Conservation (phyloP, 2,888 invertebrate species). For the Drosophila nr. medialis region DNA sequence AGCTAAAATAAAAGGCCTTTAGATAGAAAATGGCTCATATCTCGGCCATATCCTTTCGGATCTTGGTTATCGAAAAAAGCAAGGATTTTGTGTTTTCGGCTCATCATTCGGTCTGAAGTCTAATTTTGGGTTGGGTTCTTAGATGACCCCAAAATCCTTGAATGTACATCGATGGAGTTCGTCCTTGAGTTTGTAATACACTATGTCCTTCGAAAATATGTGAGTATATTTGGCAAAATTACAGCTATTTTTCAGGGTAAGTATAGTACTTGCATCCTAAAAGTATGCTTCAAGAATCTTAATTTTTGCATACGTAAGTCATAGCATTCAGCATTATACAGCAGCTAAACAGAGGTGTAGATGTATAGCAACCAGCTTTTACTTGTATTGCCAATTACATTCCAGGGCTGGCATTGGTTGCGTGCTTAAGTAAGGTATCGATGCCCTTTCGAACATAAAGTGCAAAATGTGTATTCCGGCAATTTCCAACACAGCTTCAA, state of each 20-base stretch:
- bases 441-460: background rate
- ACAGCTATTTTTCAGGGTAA: background rate
- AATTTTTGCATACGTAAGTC: background rate
- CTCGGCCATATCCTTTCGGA: background rate
- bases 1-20: too few relatives aligned
- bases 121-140: background rate
- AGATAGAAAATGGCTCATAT: too few relatives aligned
- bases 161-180: background rate
- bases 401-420: background rate
- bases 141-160: background rate
- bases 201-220: background rate
- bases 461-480: background rate
- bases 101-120: background rate
- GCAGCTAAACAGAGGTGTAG: background rate
- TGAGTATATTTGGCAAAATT: background rate
- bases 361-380: background rate
- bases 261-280: background rate
- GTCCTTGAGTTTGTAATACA: background rate
- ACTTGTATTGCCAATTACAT: background rate
- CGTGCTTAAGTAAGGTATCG: background rate
- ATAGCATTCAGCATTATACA: background rate
- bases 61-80: background rate
- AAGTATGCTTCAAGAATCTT: background rate
- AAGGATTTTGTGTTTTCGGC: background rate
- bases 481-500: constrained; percentile 4